A percentile compares a stretch with the other conserved stretches of the same genome.
These are phyloP conservation scores for Pelecanus crispus DNA, from an alignment of 2,113 vertebrate species.

Conservation along the genomic window DNA sequence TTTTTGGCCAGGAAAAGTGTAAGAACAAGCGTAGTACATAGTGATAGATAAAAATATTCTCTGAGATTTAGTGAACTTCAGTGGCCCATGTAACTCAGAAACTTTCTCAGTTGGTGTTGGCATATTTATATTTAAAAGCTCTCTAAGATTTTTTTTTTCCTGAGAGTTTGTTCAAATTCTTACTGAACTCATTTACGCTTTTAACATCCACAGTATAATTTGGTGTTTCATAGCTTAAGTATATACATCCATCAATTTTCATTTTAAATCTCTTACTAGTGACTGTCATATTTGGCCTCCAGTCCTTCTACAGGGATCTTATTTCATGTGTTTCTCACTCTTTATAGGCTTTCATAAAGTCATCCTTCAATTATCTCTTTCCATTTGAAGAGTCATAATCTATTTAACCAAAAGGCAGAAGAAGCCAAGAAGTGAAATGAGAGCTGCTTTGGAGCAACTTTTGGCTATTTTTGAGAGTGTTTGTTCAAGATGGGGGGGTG, in stretches of 20 bases:
- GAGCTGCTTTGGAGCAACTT: background rate
- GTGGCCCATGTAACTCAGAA: background rate
- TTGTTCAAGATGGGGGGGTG: background rate
- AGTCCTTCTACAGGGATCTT: background rate
- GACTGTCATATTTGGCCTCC: background rate
- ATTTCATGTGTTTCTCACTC: background rate
- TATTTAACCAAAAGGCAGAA: background rate
- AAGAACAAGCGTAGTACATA: background rate
- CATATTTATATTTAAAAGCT: background rate
- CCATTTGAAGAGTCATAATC: background rate
- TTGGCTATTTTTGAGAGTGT: background rate
- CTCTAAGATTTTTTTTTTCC: background rate
- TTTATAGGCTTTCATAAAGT: background rate
- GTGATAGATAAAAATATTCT: background rate
- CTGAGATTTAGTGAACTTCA: background rate
- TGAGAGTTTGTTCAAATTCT: background rate
- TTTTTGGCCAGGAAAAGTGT: background rate
- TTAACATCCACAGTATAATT: background rate
- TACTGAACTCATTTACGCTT: background rate
- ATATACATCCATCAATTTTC: background rate
- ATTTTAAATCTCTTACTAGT: background rate
- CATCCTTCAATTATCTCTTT: background rate
- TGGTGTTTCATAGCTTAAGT: background rate
- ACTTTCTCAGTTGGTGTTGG: background rate
- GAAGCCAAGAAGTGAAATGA: background rate